These are phyloP conservation scores for Monopis laevigella DNA, from an alignment of 2,888 invertebrate genomes.

Conservation along the genomic window DNA sequence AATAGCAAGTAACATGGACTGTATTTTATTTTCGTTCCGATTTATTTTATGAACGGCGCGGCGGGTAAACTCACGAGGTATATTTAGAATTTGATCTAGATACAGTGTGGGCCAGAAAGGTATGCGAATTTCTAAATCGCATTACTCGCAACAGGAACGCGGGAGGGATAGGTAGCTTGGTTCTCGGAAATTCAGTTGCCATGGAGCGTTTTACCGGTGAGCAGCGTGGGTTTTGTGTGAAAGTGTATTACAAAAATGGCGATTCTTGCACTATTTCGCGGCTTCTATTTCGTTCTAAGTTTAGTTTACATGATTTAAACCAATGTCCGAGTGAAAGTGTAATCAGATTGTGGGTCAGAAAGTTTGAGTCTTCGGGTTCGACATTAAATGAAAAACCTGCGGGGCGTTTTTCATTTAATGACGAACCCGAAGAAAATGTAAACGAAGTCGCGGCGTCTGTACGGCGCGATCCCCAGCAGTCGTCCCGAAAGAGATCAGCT, in stretches of 20 bases:
- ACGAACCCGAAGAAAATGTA: not conserved
- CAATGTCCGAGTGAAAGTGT: not conserved
- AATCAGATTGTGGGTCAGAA: not conserved
- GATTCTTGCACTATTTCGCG: too few relatives aligned
- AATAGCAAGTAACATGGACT: too few relatives aligned
- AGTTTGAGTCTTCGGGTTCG: not conserved
- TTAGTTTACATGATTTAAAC: not conserved
- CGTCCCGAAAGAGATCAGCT: not conserved
- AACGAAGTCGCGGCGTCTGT: not conserved
- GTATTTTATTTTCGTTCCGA: too few relatives aligned
- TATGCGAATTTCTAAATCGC: conserved; percentile 2
- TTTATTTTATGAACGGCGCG: too few relatives aligned
- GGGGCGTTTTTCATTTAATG: not conserved
- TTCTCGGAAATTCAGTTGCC: too few relatives aligned
- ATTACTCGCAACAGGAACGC: conserved; percentile 5
- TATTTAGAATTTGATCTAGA: too few relatives aligned
- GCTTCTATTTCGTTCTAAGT: not conserved
- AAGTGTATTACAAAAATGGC: too few relatives aligned
- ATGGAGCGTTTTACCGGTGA: too few relatives aligned
- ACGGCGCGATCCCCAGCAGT: not conserved
- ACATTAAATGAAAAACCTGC: not conserved
- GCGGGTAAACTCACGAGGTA: too few relatives aligned
- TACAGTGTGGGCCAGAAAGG: conserved; percentile 4
- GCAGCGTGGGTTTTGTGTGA: too few relatives aligned
- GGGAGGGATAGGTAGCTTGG: too few relatives aligned